A percentile compares a stretch with the other conserved stretches of the same genome.
These are phyloP conservation scores for Lochmaea crataegi DNA, from an alignment of 2,888 invertebrate genomes.

Conservation along the genomic window DNA sequence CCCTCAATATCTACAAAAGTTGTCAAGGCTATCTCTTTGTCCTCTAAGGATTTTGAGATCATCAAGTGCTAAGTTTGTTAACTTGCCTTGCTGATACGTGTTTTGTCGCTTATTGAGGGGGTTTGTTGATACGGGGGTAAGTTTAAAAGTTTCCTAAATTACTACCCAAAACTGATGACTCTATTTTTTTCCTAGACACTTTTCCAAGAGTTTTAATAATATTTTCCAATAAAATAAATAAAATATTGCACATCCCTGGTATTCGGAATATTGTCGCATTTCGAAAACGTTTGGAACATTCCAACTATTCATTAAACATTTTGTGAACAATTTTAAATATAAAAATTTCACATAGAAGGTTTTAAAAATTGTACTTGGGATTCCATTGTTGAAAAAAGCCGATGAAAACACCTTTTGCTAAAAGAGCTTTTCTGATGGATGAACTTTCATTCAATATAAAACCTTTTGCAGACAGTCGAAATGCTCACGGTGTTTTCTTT, in stretches of 20 bases:
- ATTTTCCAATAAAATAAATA: no score
- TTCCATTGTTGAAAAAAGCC: slow-evolving; percentile 1
- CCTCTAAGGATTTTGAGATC: no score
- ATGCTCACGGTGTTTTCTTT: slow-evolving; percentile 19
- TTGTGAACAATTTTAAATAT: not conserved
- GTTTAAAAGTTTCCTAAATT: no score
- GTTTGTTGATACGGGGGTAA: no score
- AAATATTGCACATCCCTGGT: not conserved
- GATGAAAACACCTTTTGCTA: slow-evolving; percentile 7
- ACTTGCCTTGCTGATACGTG: no score
- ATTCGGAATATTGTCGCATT: not conserved
- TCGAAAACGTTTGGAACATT: not conserved
- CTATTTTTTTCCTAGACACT: no score
- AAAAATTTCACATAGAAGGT: not conserved
- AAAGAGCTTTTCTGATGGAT: slow-evolving; percentile 11
- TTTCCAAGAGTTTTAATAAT: no score
- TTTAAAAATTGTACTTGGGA: slow-evolving; percentile 5
- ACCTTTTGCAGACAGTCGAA: slow-evolving; percentile 10
- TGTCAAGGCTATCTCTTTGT: no score
- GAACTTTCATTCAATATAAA: slow-evolving; percentile 15
- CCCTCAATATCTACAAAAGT: no score
- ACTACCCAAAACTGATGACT: no score
- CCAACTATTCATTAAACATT: not conserved
- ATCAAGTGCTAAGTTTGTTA: no score
- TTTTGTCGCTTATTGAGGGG: no score